A percentile compares a stretch with the other conserved stretches of the same genome.
phyloP scores from a whole-genome alignment of 2,888 invertebrate genomes.

The Cephus sareptanus region DNA sequence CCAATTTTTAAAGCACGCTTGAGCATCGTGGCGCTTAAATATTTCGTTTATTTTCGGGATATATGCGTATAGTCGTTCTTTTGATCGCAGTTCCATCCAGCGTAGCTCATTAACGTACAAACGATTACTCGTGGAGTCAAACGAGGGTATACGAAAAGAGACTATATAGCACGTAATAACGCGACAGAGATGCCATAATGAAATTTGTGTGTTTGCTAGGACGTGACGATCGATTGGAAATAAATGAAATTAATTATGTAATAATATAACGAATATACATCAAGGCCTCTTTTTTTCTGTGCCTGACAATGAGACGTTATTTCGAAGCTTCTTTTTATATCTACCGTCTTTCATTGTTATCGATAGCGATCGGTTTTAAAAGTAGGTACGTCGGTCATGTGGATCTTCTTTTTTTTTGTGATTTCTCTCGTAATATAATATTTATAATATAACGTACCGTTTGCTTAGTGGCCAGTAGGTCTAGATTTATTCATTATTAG shows the following conservation, averaged over 20 bases:
- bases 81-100: background rate
- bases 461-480: no score
- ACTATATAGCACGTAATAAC: background rate
- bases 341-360: background rate
- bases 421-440: no score
- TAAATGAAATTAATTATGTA: background rate
- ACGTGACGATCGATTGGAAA: background rate
- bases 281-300: background rate
- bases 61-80: background rate
- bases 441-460: no score
- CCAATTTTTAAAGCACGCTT: background rate
- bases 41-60: background rate
- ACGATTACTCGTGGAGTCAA: background rate
- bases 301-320: background rate
- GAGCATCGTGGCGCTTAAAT: background rate
- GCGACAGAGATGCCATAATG: background rate
- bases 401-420: no score
- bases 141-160: background rate
- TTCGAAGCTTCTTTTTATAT: background rate
- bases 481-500: no score
- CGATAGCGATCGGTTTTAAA: no score
- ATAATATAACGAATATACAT: background rate
- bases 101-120: background rate
- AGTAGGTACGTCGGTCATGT: no score
- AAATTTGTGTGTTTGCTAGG: background rate